Evolutionary conservation across 2,888 invertebrate species (phyloP).

Genomic region (Scaptomyza polygonia): DNA sequence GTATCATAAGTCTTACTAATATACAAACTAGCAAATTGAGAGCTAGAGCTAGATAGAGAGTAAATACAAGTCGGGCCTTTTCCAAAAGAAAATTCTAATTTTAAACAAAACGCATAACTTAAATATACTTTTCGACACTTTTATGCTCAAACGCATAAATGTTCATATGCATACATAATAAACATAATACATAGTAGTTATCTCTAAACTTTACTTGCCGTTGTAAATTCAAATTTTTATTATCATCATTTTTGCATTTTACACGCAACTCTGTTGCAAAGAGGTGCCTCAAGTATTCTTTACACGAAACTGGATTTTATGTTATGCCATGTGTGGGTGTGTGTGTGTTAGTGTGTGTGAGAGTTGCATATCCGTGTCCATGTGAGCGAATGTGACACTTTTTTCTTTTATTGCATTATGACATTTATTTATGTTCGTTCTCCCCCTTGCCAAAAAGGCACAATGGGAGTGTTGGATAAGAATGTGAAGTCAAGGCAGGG

Average conservation of each 20-base stretch:
- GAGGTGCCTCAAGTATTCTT: slow-evolving; percentile 35
- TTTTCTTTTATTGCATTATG: slow-evolving; percentile 73
- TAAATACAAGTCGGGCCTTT: neutral
- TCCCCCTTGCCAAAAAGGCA: slow-evolving; percentile 27
- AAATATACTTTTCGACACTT: slow-evolving; percentile 8
- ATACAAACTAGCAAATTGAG: neutral
- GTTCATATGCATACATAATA: neutral
- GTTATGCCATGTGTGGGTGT: slow-evolving; percentile 18
- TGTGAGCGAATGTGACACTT: slow-evolving; percentile 63
- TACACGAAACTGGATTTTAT: slow-evolving; percentile 47
- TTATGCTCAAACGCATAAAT: neutral
- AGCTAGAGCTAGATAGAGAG: neutral
- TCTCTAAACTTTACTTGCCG: slow-evolving; percentile 10
- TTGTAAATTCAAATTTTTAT: slow-evolving; percentile 36
- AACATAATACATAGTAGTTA: slow-evolving; percentile 1
- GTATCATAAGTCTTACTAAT: no score
- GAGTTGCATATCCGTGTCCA: slow-evolving; percentile 55
- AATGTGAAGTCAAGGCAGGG: slow-evolving; percentile 26
- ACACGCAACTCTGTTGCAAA: slow-evolving; percentile 58
- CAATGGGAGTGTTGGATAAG: slow-evolving; percentile 27
- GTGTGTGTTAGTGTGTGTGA: slow-evolving; percentile 6
- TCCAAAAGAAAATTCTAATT: neutral
- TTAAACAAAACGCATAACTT: slow-evolving; percentile 8
- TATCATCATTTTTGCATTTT: slow-evolving; percentile 39
- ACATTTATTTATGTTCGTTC: slow-evolving; percentile 72